Conservation (phyloP, 1,140 invertebrate genomes). For the Anastrepha obliqua region DNA sequence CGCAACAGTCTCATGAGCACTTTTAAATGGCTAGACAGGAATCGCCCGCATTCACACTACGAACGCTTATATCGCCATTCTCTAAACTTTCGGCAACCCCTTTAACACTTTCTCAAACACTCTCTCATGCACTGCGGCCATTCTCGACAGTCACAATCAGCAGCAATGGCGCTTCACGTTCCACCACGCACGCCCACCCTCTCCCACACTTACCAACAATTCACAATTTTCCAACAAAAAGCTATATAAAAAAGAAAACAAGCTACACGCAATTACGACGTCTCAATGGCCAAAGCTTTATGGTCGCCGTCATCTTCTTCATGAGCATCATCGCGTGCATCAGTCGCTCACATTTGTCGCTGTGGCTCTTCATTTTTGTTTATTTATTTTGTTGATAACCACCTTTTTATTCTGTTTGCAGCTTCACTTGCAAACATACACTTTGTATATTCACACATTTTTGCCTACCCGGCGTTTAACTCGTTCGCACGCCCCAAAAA, state of each 20-base stretch:
- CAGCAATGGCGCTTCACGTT: not conserved
- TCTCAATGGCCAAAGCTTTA: slow-evolving; percentile 59
- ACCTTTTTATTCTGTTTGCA: not conserved
- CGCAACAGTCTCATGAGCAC: not conserved
- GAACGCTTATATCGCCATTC: not conserved
- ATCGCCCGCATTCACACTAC: not conserved
- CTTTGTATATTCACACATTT: slow-evolving; percentile 17
- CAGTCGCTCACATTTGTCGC: not conserved
- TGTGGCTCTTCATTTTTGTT: not conserved
- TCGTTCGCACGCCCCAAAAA: slow-evolving; percentile 27
- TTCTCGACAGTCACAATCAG: not conserved
- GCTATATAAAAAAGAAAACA: not conserved
- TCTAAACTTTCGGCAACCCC: not conserved
- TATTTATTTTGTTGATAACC: slow-evolving; percentile 6
- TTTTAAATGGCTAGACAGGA: too few species aligned
- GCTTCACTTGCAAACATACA: not conserved
- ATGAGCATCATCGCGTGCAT: not conserved
- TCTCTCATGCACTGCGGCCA: not conserved
- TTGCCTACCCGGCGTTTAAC: slow-evolving; percentile 42
- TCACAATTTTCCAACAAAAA: not conserved
- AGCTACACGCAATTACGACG: slow-evolving; percentile 63
- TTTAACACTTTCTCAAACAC: not conserved
- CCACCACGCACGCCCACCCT: not conserved
- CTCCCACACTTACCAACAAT: not conserved
- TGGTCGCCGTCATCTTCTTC: slow-evolving; percentile 6